Evolutionary conservation across 2,113 vertebrate species (phyloP).

Genomic region (Seriola quinqueradiata): DNA sequence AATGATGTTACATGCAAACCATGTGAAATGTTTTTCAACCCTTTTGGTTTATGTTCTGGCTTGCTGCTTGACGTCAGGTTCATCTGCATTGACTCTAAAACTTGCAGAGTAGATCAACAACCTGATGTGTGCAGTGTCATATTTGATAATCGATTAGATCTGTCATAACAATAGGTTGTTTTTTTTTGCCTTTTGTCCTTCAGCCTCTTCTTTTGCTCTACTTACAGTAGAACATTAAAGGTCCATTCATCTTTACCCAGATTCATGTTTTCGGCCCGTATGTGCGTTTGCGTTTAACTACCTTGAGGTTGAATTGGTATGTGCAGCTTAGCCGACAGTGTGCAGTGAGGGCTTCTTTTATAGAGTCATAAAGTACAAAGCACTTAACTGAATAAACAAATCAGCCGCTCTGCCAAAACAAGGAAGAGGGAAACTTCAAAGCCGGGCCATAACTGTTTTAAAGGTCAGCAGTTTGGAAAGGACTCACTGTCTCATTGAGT

Average conservation of each 20-base stretch:
- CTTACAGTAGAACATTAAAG: background rate
- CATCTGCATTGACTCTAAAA: background rate
- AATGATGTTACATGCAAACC: background rate
- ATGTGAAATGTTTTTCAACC: background rate
- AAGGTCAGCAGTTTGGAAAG: slow-evolving; percentile 56
- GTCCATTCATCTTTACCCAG: slow-evolving; percentile 7
- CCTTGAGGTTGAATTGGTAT: slow-evolving; percentile 21
- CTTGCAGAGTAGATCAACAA: background rate
- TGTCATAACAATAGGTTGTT: background rate
- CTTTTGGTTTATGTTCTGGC: background rate
- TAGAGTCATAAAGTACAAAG: slow-evolving; percentile 73
- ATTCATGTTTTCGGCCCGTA: slow-evolving; percentile 4
- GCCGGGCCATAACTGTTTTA: slow-evolving; percentile 51
- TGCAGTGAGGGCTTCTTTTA: slow-evolving; percentile 57
- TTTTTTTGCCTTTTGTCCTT: background rate
- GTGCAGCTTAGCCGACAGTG: slow-evolving; percentile 12
- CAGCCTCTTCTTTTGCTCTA: background rate
- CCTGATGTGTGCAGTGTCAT: background rate
- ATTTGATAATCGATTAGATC: no score
- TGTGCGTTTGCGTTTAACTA: slow-evolving; percentile 29
- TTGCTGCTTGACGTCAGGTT: background rate
- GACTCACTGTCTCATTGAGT: slow-evolving; percentile 37
- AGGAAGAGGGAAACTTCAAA: slow-evolving; percentile 72
- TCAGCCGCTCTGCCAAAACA: slow-evolving; percentile 53
- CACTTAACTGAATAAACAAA: slow-evolving; percentile 74